Evolutionary conservation across 2,113 vertebrate genomes (phyloP).

Genomic region (Psilopsiagon aymara): DNA sequence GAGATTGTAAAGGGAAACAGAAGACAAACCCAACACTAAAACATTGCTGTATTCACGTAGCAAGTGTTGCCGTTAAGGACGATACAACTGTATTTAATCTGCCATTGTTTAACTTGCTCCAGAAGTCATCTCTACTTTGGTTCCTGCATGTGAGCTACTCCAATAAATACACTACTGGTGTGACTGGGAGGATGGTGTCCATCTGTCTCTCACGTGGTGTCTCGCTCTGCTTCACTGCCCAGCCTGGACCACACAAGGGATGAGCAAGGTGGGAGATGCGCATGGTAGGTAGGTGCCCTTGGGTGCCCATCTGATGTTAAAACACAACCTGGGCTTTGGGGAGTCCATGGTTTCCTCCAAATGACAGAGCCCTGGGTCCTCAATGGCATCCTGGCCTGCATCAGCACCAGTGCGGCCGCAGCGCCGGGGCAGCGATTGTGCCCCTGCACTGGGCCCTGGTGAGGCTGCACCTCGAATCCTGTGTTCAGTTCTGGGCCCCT

Average conservation of each 20-base stretch:
- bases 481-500: neutral
- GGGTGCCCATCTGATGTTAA: neutral
- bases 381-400: neutral
- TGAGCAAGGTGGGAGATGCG: fast-evolving
- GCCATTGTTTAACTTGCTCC: constrained; percentile 72
- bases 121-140: constrained; percentile 81
- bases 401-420: neutral
- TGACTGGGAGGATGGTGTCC: constrained; percentile 31
- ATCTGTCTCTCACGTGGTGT: neutral
- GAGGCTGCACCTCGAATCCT: neutral
- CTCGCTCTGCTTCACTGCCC: neutral
- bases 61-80: constrained; percentile 11
- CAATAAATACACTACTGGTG: constrained; percentile 84
- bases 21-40: constrained; percentile 56
- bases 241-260: neutral
- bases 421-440: neutral
- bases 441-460: neutral
- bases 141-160: constrained; percentile 89
- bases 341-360: neutral
- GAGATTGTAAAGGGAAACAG: constrained; percentile 58
- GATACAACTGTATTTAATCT: constrained; percentile 23
- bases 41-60: constrained; percentile 34
- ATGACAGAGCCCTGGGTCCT: neutral
- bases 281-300: neutral
- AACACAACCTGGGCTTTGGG: neutral